A percentile compares a stretch with the other conserved stretches of the same genome.
Conservation (phyloP, 2,113 vertebrate genomes). For the Herpailurus yagouaroundi region DNA sequence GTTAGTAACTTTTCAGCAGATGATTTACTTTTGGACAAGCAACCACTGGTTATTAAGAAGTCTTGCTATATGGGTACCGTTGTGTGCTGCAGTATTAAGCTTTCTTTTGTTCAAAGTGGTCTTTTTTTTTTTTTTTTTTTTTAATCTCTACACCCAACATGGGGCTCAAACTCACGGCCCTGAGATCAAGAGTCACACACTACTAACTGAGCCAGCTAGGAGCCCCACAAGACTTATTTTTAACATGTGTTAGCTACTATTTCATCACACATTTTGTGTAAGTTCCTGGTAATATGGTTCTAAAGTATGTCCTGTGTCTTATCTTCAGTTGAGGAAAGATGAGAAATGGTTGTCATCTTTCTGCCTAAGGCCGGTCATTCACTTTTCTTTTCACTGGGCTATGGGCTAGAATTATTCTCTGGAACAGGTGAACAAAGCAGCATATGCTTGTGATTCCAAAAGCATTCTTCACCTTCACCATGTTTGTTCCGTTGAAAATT, state of each 20-base stretch:
- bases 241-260: background rate
- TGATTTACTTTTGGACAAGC: background rate
- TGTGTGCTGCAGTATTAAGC: background rate
- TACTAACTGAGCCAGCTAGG: background rate
- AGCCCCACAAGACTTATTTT: background rate
- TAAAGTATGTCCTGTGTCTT: background rate
- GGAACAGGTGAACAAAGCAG: background rate
- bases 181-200: background rate
- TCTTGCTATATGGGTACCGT: background rate
- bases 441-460: background rate
- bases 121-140: conserved; percentile 22
- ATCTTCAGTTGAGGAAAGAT: background rate
- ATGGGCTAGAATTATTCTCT: background rate
- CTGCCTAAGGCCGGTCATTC: background rate
- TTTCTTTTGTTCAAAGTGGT: background rate
- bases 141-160: background rate
- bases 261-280: background rate
- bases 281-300: background rate
- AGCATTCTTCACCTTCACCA: background rate
- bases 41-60: background rate
- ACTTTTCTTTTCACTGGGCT: background rate
- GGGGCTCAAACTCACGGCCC: background rate
- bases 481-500: conserved; percentile 31
- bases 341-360: conserved; percentile 15
- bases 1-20: conserved; percentile 10